Percentiles rank a stretch among this genome's conserved stretches.
phyloP scores from a whole-genome alignment of 2,797 vertebrate species.

The Arctocebus calabarensis region DNA sequence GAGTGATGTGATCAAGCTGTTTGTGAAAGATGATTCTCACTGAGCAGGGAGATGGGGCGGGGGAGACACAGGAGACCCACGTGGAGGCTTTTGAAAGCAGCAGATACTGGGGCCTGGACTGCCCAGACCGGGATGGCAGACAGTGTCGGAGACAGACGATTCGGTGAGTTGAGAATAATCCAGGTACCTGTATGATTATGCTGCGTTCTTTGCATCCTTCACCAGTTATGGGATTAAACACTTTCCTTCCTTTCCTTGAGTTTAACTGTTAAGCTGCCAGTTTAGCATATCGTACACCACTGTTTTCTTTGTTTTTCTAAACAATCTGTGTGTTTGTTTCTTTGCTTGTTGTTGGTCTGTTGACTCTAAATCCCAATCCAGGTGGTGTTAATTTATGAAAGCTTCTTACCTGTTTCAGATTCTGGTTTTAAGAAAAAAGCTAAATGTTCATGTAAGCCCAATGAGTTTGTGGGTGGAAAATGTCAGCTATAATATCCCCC shows the following conservation, averaged over 20 bases:
- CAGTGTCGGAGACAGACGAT: neutral
- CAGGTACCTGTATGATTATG: neutral
- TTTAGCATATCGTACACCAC: neutral
- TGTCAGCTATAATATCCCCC: neutral
- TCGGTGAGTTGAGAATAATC: conserved; percentile 6
- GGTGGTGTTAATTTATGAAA: neutral
- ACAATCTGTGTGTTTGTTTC: neutral
- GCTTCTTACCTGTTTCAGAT: conserved; percentile 13
- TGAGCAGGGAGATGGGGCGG: neutral
- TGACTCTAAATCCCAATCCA: neutral
- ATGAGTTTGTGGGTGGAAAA: neutral
- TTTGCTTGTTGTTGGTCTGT: conserved; percentile 5
- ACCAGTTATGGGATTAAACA: neutral
- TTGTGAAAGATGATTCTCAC: conserved; percentile 55
- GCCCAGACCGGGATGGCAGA: neutral
- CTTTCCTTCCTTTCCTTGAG: neutral
- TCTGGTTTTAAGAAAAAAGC: neutral
- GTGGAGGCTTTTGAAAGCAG: neutral
- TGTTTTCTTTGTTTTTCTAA: neutral
- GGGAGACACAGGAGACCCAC: neutral
- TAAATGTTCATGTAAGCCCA: neutral
- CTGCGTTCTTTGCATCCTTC: neutral
- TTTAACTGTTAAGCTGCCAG: too few relatives aligned
- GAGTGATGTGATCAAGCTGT: conserved; percentile 16
- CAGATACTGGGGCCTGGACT: neutral